These are phyloP conservation scores for Xanthia togata DNA, from an alignment of 2,888 invertebrate genomes.

Conservation along the genomic window DNA sequence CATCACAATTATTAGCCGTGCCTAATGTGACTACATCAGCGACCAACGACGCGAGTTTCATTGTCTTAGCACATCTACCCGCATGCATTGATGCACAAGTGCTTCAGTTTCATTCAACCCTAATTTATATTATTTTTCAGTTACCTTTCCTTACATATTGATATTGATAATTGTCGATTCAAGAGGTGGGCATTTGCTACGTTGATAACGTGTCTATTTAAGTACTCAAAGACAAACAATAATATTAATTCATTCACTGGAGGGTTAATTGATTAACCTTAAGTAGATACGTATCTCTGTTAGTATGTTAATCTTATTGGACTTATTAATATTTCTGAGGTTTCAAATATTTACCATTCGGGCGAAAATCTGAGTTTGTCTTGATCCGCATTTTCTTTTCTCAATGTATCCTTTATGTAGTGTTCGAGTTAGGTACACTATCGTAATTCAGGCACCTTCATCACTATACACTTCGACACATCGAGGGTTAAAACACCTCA, in stretches of 20 bases:
- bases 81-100: conserved; percentile 44
- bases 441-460: conserved; percentile 82
- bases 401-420: conserved; percentile 89
- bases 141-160: not conserved
- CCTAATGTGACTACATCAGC: conserved; percentile 50
- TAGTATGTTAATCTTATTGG: conserved; percentile 35
- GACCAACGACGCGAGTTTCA: conserved; percentile 18
- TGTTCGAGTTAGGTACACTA: conserved; percentile 85
- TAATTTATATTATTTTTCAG: conserved; percentile 9
- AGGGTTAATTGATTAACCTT: conserved; percentile 11
- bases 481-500: conserved; percentile 82
- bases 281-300: not conserved
- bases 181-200: conserved; percentile 4
- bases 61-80: conserved; percentile 47
- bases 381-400: conserved; percentile 91
- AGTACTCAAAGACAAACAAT: conserved; percentile 19
- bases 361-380: conserved; percentile 86
- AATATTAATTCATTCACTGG: conserved; percentile 7
- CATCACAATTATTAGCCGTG: conserved; percentile 65
- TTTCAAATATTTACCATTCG: conserved; percentile 85
- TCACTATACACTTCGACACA: conserved; percentile 86
- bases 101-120: conserved; percentile 27
- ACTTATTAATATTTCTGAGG: conserved; percentile 16
- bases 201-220: not conserved
- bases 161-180: conserved; percentile 9